Evolutionary conservation across 2,888 invertebrate species (phyloP).

Genomic region (Agapostemon virescens): DNA sequence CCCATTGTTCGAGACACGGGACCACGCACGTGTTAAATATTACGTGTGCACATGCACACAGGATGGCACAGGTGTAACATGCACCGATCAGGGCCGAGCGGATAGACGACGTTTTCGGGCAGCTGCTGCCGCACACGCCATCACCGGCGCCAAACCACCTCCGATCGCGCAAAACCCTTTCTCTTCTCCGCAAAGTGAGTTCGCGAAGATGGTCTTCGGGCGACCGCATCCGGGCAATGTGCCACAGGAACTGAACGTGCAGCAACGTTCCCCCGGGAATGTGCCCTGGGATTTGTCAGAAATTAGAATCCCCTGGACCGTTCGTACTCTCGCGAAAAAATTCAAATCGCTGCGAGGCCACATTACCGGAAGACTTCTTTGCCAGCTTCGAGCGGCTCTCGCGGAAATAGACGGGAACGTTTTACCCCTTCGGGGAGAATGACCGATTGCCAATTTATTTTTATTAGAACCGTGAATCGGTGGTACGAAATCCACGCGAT

Average conservation of each 20-base stretch:
- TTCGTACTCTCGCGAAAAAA: neutral
- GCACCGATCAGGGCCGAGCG: constrained; percentile 54
- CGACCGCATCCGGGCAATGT: neutral
- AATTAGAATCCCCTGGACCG: neutral
- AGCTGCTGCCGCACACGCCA: constrained; percentile 40
- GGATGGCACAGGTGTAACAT: constrained; percentile 58
- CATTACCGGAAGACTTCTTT: no score
- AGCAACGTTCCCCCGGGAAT: no score
- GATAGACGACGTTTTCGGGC: constrained; percentile 48
- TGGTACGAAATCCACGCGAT: no score
- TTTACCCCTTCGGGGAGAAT: no score
- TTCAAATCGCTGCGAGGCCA: neutral
- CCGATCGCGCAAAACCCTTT: neutral
- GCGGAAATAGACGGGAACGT: no score
- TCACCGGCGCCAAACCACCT: neutral
- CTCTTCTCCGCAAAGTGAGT: neutral
- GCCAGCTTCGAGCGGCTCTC: no score
- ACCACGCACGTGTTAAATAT: constrained; percentile 62
- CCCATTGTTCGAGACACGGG: constrained; percentile 59
- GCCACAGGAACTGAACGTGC: neutral
- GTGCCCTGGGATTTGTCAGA: neutral
- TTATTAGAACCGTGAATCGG: no score
- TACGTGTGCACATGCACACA: constrained; percentile 54
- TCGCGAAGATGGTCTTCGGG: neutral
- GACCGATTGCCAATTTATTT: no score